These are phyloP conservation scores for Lumbricus terrestris DNA, from an alignment of 2,888 invertebrate species.

Conservation along the genomic window DNA sequence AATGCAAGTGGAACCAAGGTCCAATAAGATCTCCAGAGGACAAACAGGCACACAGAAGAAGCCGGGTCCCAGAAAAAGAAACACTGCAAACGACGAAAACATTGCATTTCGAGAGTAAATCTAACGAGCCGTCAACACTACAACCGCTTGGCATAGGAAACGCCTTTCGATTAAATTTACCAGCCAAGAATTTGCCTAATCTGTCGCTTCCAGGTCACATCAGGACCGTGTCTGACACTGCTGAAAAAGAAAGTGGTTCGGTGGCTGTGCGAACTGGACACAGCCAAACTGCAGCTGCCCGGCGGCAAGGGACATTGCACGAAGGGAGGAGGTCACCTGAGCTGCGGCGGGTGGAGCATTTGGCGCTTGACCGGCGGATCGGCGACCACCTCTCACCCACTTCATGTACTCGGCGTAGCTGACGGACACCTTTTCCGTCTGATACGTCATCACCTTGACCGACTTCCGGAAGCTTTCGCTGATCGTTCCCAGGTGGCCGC, in stretches of 20 bases:
- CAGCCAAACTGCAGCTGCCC: neutral
- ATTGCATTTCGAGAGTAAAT: neutral
- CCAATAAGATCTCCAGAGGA: neutral
- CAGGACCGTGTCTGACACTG: neutral
- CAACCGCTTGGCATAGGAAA: no score
- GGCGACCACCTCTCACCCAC: neutral
- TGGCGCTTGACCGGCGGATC: neutral
- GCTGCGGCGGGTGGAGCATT: neutral
- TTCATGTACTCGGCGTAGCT: slow-evolving; percentile 53
- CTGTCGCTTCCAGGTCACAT: neutral
- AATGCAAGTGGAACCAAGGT: neutral
- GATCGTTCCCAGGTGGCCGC: slow-evolving; percentile 80
- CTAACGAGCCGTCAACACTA: neutral
- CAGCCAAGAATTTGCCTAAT: neutral
- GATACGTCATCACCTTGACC: slow-evolving; percentile 92
- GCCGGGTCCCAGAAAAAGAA: neutral
- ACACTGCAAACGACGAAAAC: neutral
- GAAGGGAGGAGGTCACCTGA: slow-evolving; percentile 3
- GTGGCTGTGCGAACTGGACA: neutral
- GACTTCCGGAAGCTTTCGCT: slow-evolving; percentile 68
- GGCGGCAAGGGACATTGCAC: neutral
- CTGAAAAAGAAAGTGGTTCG: neutral
- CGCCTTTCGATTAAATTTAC: neutral
- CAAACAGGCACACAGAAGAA: neutral
- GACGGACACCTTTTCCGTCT: slow-evolving; percentile 83